phyloP scores from a whole-genome alignment of 2,113 vertebrate species.

The Dendrocopos noguchii region DNA sequence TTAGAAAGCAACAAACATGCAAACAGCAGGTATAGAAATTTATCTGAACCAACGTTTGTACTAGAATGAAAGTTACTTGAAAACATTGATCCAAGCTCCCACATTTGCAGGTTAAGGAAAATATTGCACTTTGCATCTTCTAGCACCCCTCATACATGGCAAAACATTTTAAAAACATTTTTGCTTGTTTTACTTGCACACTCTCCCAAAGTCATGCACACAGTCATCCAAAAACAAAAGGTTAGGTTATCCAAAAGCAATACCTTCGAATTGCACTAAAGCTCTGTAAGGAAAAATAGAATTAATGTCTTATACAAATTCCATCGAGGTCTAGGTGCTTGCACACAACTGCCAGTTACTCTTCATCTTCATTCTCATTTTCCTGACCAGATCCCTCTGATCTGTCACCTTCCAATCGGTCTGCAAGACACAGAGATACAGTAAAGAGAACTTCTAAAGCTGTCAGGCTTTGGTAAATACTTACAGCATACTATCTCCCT shows the following conservation, averaged over 20 bases:
- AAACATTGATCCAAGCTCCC: constrained; percentile 86
- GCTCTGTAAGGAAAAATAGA: constrained; percentile 91
- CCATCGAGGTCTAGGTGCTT: constrained; percentile 79
- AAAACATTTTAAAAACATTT: constrained; percentile 77
- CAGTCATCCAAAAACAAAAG: constrained; percentile 83
- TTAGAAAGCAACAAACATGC: constrained; percentile 89
- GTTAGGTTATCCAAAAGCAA: constrained; percentile 85
- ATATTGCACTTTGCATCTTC: constrained; percentile 91
- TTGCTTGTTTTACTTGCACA: constrained; percentile 80
- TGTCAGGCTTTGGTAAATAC: background rate
- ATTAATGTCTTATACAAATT: constrained; percentile 92
- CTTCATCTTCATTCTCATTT: constrained; percentile 90
- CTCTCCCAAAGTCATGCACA: constrained; percentile 80
- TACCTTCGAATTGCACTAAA: constrained; percentile 89
- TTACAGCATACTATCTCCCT: background rate
- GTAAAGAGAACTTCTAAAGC: background rate
- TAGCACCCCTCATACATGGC: constrained; percentile 79
- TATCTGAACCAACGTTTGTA: constrained; percentile 84
- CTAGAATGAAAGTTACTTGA: constrained; percentile 84
- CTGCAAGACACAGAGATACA: constrained; percentile 72
- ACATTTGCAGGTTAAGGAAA: constrained; percentile 81
- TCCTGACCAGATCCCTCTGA: constrained; percentile 96
- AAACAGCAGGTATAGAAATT: constrained; percentile 89
- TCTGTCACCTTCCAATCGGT: constrained; percentile 91
- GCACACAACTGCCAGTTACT: constrained; percentile 76